These are phyloP conservation scores for Scaptomyza pallida DNA, from an alignment of 1,140 invertebrate species.

Conservation along the genomic window DNA sequence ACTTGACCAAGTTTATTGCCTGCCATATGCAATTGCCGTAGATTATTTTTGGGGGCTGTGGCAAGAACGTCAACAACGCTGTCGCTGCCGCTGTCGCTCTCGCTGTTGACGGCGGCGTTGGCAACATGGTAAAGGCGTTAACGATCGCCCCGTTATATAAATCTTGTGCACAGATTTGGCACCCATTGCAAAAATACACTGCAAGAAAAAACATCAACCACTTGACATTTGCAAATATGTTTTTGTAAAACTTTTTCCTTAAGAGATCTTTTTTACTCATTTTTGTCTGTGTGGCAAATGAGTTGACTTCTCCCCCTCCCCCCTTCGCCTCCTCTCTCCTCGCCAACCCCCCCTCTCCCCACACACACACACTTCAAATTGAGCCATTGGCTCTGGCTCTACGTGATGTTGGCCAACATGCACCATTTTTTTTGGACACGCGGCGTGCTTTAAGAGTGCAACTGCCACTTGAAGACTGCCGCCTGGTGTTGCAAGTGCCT, in stretches of 20 bases:
- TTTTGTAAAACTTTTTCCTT: too few species aligned
- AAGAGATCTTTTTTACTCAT: not conserved
- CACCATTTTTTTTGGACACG: slow-evolving; percentile 65
- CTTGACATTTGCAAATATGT: too few species aligned
- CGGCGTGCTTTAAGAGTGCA: slow-evolving; percentile 18
- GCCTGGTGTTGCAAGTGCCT: slow-evolving; percentile 23
- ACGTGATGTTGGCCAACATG: slow-evolving; percentile 75
- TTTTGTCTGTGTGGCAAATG: slow-evolving; percentile 9
- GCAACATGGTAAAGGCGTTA: slow-evolving; percentile 61
- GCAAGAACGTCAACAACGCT: not conserved
- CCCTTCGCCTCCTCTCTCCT: too few species aligned
- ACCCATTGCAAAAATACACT: slow-evolving; percentile 35
- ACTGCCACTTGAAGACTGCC: slow-evolving; percentile 28
- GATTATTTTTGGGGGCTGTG: slow-evolving; percentile 65
- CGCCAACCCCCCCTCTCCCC: not conserved
- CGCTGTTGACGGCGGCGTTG: slow-evolving; percentile 25
- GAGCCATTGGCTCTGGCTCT: slow-evolving; percentile 44
- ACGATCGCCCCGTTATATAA: slow-evolving; percentile 22
- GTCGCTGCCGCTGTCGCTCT: too few species aligned
- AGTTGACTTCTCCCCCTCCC: slow-evolving; percentile 2
- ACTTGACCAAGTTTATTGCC: slow-evolving; percentile 80
- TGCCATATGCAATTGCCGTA: slow-evolving; percentile 78
- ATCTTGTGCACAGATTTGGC: slow-evolving; percentile 48
- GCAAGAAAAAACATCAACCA: slow-evolving; percentile 39
- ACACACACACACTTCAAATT: not conserved